Evolutionary conservation across 2,797 vertebrate species (phyloP).

Genomic region (Cyprinodon diabolis): DNA sequence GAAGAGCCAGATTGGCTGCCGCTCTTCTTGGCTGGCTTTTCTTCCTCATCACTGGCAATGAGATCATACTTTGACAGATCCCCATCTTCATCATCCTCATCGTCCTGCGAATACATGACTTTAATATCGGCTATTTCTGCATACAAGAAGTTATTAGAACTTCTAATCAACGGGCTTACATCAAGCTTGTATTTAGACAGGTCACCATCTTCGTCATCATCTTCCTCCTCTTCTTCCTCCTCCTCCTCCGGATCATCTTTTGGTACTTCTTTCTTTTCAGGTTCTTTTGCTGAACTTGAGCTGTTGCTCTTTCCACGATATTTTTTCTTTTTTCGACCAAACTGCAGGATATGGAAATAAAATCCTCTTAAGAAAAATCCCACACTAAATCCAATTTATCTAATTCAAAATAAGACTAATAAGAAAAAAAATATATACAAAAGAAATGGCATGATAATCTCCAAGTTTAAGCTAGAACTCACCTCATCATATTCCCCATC

Average conservation of each 20-base stretch:
- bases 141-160: background rate
- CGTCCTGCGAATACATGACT: constrained; percentile 77
- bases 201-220: constrained; percentile 93
- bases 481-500: constrained; percentile 99
- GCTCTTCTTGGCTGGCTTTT: constrained; percentile 81
- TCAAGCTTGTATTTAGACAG: constrained; percentile 98
- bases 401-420: background rate
- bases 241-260: constrained; percentile 89
- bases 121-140: background rate
- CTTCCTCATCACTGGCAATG: constrained; percentile 91
- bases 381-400: background rate
- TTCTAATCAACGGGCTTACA: constrained; percentile 72
- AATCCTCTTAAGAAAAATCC: background rate
- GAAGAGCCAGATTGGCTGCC: constrained; percentile 92
- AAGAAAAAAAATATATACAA: background rate
- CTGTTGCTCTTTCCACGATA: constrained; percentile 88
- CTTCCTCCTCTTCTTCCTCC: constrained; percentile 79
- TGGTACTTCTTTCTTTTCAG: constrained; percentile 86
- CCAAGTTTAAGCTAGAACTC: constrained; percentile 12
- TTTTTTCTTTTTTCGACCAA: constrained; percentile 99
- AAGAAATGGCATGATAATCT: background rate
- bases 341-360: constrained; percentile 72
- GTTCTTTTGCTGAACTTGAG: constrained; percentile 86
- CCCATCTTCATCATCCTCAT: constrained; percentile 85
- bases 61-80: constrained; percentile 98